These are phyloP conservation scores for Pygocentrus nattereri DNA, from an alignment of 2,797 vertebrate species.

Conservation along the genomic window DNA sequence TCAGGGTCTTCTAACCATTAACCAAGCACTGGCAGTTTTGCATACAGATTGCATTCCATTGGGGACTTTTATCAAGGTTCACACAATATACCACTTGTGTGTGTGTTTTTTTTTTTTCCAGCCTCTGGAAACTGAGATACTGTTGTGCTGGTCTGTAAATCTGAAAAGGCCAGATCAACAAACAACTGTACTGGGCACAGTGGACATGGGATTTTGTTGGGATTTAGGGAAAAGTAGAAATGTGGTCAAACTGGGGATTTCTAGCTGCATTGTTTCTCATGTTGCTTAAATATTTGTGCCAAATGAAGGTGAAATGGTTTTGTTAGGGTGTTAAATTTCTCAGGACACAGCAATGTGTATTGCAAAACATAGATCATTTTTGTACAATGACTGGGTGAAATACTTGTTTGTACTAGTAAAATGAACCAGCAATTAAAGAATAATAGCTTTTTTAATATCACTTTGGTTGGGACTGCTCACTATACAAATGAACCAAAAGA, in stretches of 20 bases:
- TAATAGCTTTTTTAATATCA: neutral
- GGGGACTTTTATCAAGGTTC: slow-evolving; percentile 62
- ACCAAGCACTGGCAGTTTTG: slow-evolving; percentile 66
- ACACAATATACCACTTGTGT: slow-evolving; percentile 62
- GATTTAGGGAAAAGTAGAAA: neutral
- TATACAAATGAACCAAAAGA: neutral
- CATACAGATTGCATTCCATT: slow-evolving; percentile 71
- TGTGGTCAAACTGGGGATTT: neutral
- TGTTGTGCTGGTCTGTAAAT: slow-evolving; percentile 50
- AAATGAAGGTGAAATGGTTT: neutral
- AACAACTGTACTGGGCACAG: neutral
- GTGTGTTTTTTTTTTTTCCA: slow-evolving; percentile 57
- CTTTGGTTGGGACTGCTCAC: neutral
- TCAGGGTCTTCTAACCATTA: slow-evolving; percentile 75
- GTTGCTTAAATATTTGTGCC: neutral
- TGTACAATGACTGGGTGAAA: slow-evolving; percentile 48
- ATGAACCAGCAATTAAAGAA: neutral
- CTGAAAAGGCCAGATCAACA: slow-evolving; percentile 27
- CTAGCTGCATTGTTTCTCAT: neutral
- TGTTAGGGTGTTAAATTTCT: neutral
- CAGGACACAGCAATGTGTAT: neutral
- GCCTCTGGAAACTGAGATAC: slow-evolving; percentile 63
- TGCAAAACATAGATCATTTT: neutral
- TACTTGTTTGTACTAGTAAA: slow-evolving; percentile 44
- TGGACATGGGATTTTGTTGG: neutral